Evolutionary conservation across 1,140 invertebrate genomes (phyloP).

Genomic region (Penaeus chinensis): DNA sequence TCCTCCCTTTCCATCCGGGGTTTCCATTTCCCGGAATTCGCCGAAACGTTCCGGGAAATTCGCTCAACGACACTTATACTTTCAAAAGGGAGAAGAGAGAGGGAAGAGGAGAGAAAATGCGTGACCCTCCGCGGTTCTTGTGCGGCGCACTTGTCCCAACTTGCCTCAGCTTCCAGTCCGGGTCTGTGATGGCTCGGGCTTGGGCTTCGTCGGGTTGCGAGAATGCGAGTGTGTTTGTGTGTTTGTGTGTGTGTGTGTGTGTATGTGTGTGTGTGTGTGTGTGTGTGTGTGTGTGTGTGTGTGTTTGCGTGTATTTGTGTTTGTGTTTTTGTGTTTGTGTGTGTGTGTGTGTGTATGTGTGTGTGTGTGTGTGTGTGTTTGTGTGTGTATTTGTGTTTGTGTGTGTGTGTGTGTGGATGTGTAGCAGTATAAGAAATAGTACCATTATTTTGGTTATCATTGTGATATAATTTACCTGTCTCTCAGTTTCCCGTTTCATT

Average conservation of each 20-base stretch:
- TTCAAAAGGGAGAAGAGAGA: no score
- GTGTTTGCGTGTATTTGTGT: neutral
- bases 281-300: neutral
- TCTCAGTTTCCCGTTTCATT: no score
- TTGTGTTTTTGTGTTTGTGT: neutral
- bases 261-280: conserved; percentile 1
- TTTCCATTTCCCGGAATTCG: no score
- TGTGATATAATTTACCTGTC: no score
- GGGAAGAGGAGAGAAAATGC: no score
- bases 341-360: neutral
- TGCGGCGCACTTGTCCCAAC: no score
- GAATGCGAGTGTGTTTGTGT: neutral
- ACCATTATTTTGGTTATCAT: no score
- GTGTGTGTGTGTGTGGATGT: neutral
- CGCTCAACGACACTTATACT: neutral
- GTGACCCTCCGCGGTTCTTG: no score
- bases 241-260: conserved; percentile 4
- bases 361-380: neutral
- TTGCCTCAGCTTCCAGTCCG: neutral
- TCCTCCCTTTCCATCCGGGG: neutral
- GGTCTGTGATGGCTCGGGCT: neutral
- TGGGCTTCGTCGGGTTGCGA: neutral
- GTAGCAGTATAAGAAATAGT: no score
- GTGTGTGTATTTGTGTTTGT: neutral
- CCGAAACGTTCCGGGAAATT: neutral